Base-by-base conservation (phyloP, 2,888 invertebrate species). In the Patella pellucida region DNA sequence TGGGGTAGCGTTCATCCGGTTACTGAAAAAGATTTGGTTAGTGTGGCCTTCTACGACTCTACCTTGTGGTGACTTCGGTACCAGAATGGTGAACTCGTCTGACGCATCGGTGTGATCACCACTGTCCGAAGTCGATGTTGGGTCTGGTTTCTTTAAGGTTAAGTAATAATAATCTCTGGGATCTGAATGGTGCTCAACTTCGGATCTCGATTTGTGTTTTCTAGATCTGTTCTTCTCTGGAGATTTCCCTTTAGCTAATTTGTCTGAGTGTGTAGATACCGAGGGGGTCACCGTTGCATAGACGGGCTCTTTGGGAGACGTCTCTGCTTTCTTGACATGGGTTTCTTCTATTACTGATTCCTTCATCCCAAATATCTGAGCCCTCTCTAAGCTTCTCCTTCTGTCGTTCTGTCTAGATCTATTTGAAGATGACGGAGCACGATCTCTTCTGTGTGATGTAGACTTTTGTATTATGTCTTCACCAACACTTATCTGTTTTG, bases 41-140 rank as follows among this genome's bases (percentile, higher is more conserved):
- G 62, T 62, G 14, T 62, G 19, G 12, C 62, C 62, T 23, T 62
- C 62, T 3, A 62, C 11, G 23, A 23, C 11, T 11, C 62, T 19
- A 23, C 23, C 23, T 62, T 62, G 19, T 62, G 19, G 62, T 14
- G 71, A 56, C n/a, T 68, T 72, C 15, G 74, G 71, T 11, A 79
- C 69, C 68, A 74, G 52, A 27, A 78, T 69, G 51, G 79, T 79
- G 71, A 79, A 78, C 71, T 78, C 78, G 19, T 76, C 75, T 7
- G 78, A 79, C 3, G 79, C 79, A 68, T 79, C 79, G 0, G 79
- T 79, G 71, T 76, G 76, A 41, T 74, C 71, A 4, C 68, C 71
- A 68, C 75, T 71, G 68, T 72, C 72, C 31, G 71, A 71, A n/a
- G 75, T 71, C 23, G 69, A 70, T 52, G 70, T 62, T 27, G 71